Evolutionary conservation across 2,797 vertebrate genomes (phyloP).

Genomic region (Hafferia zeledoni): DNA sequence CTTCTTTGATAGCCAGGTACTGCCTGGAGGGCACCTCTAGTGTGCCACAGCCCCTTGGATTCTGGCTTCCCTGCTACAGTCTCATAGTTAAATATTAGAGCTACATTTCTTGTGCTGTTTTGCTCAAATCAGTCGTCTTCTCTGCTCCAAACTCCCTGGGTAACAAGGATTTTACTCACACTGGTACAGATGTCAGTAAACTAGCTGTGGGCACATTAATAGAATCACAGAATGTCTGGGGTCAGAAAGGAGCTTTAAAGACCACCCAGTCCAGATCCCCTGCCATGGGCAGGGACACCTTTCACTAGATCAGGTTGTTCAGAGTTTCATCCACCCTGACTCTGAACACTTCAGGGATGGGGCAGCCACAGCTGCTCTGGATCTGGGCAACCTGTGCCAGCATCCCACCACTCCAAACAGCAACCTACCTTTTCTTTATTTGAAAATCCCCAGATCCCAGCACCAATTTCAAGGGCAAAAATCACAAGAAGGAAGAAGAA

Average conservation of each 20-base stretch:
- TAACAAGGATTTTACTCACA: neutral
- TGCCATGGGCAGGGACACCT: neutral
- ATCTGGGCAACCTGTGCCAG: neutral
- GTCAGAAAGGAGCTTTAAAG: neutral
- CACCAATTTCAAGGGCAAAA: constrained; percentile 92
- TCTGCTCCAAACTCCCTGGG: neutral
- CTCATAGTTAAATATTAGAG: neutral
- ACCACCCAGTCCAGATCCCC: accelerated
- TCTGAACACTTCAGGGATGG: neutral
- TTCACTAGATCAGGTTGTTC: neutral
- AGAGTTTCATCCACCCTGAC: neutral
- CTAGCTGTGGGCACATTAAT: neutral
- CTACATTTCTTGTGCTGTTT: neutral
- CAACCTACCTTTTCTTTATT: constrained; percentile 89
- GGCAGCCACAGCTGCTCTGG: neutral
- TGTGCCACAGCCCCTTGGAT: neutral
- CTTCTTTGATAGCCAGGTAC: neutral
- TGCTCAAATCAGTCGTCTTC: neutral
- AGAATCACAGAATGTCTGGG: neutral
- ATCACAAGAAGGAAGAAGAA: constrained; percentile 94
- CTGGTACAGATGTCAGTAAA: neutral
- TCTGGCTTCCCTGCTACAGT: neutral
- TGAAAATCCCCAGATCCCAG: constrained; percentile 94
- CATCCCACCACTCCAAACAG: neutral
- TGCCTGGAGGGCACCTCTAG: neutral